Percentiles rank a stretch among this genome's conserved stretches.
Evolutionary conservation across 53 echinoderm and acorn worm species (phyloP).

Genomic region (Actinopyga echinites): DNA sequence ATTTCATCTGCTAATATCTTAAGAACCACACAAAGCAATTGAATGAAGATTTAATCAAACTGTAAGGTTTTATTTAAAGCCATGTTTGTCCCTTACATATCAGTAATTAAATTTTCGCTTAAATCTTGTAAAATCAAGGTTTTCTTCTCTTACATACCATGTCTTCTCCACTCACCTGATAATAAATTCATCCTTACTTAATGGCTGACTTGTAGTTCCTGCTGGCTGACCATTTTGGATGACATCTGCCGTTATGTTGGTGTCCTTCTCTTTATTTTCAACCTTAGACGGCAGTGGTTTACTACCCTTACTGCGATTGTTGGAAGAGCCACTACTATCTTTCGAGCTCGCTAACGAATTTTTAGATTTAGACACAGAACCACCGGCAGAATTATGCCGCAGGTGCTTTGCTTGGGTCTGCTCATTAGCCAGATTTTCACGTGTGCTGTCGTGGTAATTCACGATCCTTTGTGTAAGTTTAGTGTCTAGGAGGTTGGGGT

Average conservation of each 20-base stretch:
- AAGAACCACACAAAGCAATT: too few relatives aligned
- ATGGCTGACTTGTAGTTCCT: slow-evolving; percentile 9
- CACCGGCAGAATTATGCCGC: slow-evolving; percentile 70
- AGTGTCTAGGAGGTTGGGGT: slow-evolving; percentile 81
- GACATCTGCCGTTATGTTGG: slow-evolving; percentile 35
- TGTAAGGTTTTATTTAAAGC: too few relatives aligned
- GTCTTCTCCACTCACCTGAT: background rate
- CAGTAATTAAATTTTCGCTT: too few relatives aligned
- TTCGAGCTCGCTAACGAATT: slow-evolving; percentile 35
- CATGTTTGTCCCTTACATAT: too few relatives aligned
- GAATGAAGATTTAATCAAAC: too few relatives aligned
- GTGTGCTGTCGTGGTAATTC: slow-evolving; percentile 87
- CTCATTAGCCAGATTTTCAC: slow-evolving; percentile 96
- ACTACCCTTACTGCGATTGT: slow-evolving; percentile 60
- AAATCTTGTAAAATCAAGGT: too few relatives aligned
- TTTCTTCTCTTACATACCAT: too few relatives aligned
- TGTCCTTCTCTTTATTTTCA: slow-evolving; percentile 81
- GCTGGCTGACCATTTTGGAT: slow-evolving; percentile 33
- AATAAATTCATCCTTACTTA: slow-evolving; percentile 25
- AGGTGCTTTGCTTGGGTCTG: slow-evolving; percentile 86
- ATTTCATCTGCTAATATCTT: too few relatives aligned
- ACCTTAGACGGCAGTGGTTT: slow-evolving; percentile 81
- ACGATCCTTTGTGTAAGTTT: slow-evolving; percentile 88
- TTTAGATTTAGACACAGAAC: slow-evolving; percentile 16
- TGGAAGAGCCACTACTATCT: slow-evolving; percentile 39